These are phyloP conservation scores for Cryptocheilus praepositus DNA, from an alignment of 2,888 invertebrate species.

Conservation along the genomic window DNA sequence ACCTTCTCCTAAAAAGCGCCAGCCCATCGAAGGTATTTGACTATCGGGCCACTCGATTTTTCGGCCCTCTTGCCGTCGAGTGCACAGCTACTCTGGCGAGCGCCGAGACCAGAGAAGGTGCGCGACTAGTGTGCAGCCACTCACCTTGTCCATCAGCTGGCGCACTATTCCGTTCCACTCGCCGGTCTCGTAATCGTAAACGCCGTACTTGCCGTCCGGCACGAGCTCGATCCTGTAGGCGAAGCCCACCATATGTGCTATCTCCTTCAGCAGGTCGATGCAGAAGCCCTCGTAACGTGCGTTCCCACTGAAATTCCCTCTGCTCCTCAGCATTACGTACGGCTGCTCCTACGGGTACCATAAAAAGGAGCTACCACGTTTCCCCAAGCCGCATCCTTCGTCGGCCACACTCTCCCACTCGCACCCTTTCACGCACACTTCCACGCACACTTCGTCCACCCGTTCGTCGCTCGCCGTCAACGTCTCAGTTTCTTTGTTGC, in stretches of 20 bases:
- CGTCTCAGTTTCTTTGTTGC: too few relatives aligned
- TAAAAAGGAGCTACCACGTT: slow-evolving; percentile 62
- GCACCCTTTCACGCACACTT: not conserved
- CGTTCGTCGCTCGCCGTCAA: not conserved
- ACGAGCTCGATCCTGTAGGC: slow-evolving; percentile 81
- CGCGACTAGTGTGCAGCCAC: slow-evolving; percentile 36
- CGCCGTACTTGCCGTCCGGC: slow-evolving; percentile 84
- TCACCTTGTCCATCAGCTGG: slow-evolving; percentile 82
- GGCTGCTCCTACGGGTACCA: slow-evolving; percentile 77
- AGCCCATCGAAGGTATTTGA: too few relatives aligned
- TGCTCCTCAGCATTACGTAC: slow-evolving; percentile 77
- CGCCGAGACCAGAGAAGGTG: slow-evolving; percentile 13
- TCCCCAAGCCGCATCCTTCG: slow-evolving; percentile 25
- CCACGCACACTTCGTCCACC: not conserved
- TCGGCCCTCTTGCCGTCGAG: too few relatives aligned
- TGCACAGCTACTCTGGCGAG: not conserved
- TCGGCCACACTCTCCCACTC: not conserved
- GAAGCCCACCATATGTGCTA: slow-evolving; percentile 81
- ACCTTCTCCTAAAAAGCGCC: too few relatives aligned
- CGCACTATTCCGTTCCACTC: slow-evolving; percentile 85
- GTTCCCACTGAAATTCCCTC: slow-evolving; percentile 78
- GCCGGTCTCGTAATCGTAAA: slow-evolving; percentile 83
- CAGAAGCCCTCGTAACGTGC: slow-evolving; percentile 84
- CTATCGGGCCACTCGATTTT: too few relatives aligned
- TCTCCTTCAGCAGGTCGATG: slow-evolving; percentile 82